These are phyloP conservation scores for Orchestia grillus DNA, from an alignment of 1,140 invertebrate genomes.

Conservation along the genomic window DNA sequence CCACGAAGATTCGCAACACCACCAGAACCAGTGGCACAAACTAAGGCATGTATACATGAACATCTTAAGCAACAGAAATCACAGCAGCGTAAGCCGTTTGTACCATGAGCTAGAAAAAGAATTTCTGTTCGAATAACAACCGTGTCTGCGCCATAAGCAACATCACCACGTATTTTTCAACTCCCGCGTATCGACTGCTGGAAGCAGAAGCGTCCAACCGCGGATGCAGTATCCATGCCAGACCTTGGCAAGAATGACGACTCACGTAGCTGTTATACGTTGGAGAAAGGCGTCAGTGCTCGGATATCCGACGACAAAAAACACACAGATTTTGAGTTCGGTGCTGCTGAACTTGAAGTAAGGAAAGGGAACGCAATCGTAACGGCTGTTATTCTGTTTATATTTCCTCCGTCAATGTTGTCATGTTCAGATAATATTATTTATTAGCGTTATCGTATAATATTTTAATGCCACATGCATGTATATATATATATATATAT, in stretches of 20 bases:
- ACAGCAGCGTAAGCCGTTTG: too few species aligned
- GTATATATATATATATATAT: not conserved
- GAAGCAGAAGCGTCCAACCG: not conserved
- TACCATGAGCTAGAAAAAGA: too few species aligned
- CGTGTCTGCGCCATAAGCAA: too few species aligned
- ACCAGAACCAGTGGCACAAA: too few species aligned
- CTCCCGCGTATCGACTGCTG: too few species aligned
- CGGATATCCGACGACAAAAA: not conserved
- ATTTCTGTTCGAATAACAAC: too few species aligned
- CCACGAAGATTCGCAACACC: too few species aligned
- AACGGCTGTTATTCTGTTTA: not conserved
- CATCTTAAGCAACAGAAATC: too few species aligned
- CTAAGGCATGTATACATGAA: too few species aligned
- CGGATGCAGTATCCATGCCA: not conserved
- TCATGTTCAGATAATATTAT: too few species aligned
- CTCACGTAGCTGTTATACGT: not conserved
- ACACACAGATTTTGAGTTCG: not conserved
- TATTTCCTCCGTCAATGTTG: not conserved
- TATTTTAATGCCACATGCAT: not conserved
- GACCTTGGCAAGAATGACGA: not conserved
- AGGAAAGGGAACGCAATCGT: not conserved
- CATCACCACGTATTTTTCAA: too few species aligned
- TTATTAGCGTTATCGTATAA: too few species aligned
- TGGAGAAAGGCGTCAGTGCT: not conserved
- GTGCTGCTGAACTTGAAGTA: not conserved